Evolutionary conservation across 1,140 invertebrate species (phyloP), one percentile per base, ranked within the genome.

Genomic region (Ruditapes philippinarum): DNA sequence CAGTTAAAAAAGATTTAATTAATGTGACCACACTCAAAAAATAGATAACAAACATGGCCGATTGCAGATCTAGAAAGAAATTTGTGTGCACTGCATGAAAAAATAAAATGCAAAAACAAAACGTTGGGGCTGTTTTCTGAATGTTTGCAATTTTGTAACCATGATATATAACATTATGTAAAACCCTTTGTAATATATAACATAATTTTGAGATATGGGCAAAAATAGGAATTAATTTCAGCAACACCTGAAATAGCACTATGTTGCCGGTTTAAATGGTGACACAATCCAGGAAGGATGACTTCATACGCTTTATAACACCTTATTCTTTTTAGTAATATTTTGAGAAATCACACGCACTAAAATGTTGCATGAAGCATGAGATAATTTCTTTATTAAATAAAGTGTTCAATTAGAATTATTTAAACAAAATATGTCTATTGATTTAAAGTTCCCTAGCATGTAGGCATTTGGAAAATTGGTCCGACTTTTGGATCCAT

Each of bases 401-500:
- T 78, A 78, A 78, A 54, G 31, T 31, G 45, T 28, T 78, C 45
- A 12, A 78, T 54, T 57, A 54, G 49, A 57, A 57, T 78, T 4
- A 36, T 54, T 36, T 51, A 70, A n/a, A 38, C 25, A 84, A 36
- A 73, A 51, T n/a, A 49, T 22, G 62, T 86, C 68, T 54, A 86
- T 57, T 9, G 42, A 25, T 78, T 73, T 78, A 51, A 70, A 54
- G 42, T 78, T 1, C 17, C 74, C 74, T 94, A 94, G 73, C 93
- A 94, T 28, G 92, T 94, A 14, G 95, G 95, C 95, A 96, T 96
- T 85, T 95, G 94, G 92, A 95, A 95, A 45, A 96, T 95, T 73
- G 95, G 95, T 22, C 95, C 95, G 14, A 96, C 93, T 93, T 96
- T 95, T 33, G 94, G 95, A 82, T 96, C 95, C 94, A 95, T 95